Evolutionary conservation across 2,797 vertebrate species (phyloP).

Genomic region (Coreius guichenoti): DNA sequence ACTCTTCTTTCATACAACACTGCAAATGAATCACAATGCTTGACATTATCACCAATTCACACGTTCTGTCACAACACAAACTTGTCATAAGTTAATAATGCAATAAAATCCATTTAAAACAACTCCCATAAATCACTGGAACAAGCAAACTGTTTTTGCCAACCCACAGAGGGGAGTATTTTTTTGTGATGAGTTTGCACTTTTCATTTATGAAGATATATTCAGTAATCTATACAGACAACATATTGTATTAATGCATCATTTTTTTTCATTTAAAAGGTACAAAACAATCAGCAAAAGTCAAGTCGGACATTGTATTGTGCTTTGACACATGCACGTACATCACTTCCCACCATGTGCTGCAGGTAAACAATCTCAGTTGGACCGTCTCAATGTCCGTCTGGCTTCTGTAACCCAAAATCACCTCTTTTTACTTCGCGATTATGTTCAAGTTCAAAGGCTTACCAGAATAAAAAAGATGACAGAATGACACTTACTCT

Average conservation of each 20-base stretch:
- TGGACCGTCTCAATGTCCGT: not conserved
- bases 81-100: constrained; percentile 16
- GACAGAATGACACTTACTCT: constrained; percentile 36
- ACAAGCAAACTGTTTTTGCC: not conserved
- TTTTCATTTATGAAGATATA: constrained; percentile 15
- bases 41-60: constrained; percentile 3
- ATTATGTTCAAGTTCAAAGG: constrained; percentile 18
- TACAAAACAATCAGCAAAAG: not conserved
- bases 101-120: constrained; percentile 2
- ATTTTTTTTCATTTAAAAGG: not conserved
- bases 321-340: constrained; percentile 14
- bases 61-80: not conserved
- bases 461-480: constrained; percentile 13
- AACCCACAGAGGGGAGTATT: not conserved
- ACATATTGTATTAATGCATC: not conserved
- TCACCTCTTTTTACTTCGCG: not conserved
- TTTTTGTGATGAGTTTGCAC: constrained; percentile 22
- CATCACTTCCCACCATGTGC: constrained; percentile 42
- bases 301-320: not conserved
- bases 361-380: constrained; percentile 32
- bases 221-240: not conserved
- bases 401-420: constrained; percentile 20
- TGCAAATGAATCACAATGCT: not conserved
- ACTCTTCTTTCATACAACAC: constrained; percentile 3
- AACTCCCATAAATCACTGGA: constrained; percentile 11